These are phyloP conservation scores for Sus scrofa DNA, from an alignment of 2,113 vertebrate genomes.

Conservation along the genomic window T2T-Sscrofa CM000812.6:31785001-31785500, in stretches of 20 bases:
- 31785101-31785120: neutral
- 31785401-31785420: neutral
- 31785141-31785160: neutral
- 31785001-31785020: slow-evolving; percentile 15
- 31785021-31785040: neutral
- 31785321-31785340: neutral
- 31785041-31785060: neutral
- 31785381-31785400: neutral
- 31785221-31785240: neutral
- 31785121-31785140: neutral
- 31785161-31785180: neutral
- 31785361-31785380: neutral
- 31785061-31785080: neutral
- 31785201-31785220: neutral
- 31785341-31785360: neutral
- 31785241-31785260: neutral
- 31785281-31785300: neutral
- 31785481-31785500: neutral
- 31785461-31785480: neutral
- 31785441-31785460: neutral
- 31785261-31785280: neutral
- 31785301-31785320: neutral
- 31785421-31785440: neutral
- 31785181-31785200: neutral
- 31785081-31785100: neutral